These are phyloP conservation scores for Paedocypris micromegethes DNA, from an alignment of 2,797 vertebrate species.

Conservation along the genomic window DNA sequence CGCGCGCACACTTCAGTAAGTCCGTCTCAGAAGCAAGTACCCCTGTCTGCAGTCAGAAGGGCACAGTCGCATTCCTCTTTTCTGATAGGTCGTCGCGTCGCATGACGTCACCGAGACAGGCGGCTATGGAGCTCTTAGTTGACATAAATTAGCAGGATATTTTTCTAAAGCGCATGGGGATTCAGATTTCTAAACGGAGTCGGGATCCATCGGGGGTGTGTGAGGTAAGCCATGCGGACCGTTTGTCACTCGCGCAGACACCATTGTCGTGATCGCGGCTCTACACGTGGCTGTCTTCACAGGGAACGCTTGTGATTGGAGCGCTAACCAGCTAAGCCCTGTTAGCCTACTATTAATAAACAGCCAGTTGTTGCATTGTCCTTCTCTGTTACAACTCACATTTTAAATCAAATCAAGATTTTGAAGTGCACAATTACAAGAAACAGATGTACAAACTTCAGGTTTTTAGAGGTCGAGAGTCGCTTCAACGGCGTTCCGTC, in stretches of 20 bases:
- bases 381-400: slow-evolving; percentile 25
- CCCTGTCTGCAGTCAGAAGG: no score
- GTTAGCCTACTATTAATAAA: slow-evolving; percentile 49
- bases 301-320: slow-evolving; percentile 25
- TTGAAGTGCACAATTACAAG: background rate
- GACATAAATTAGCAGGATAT: slow-evolving; percentile 17
- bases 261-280: slow-evolving; percentile 19
- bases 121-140: background rate
- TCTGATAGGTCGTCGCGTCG: no score
- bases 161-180: slow-evolving; percentile 23
- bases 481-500: no score
- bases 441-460: background rate
- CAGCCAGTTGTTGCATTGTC: slow-evolving; percentile 33
- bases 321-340: slow-evolving; percentile 46
- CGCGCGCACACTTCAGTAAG: no score
- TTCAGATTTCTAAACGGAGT: slow-evolving; percentile 53
- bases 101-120: slow-evolving; percentile 6
- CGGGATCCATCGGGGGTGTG: slow-evolving; percentile 2
- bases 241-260: background rate
- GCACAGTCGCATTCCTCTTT: no score
- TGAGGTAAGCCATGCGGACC: slow-evolving; percentile 9
- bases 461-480: no score
- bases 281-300: slow-evolving; percentile 41
- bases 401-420: background rate
- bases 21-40: no score